Base-by-base conservation (phyloP, 2,888 invertebrate species). In the Orchesella flavescens region DNA sequence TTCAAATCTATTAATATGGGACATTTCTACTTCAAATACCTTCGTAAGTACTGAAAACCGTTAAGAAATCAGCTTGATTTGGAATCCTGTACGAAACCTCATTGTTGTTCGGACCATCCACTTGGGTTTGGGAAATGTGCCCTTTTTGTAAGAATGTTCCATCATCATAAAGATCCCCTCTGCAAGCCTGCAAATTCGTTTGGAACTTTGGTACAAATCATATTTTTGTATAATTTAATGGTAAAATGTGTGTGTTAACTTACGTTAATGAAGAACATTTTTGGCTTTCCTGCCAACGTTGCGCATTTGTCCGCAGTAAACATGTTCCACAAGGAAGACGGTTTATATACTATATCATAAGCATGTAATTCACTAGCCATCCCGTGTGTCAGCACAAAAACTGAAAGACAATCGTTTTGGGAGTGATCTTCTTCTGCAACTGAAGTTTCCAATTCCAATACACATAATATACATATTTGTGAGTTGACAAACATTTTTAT, bases 111-210 rank as follows among this genome's bases (percentile, higher is more conserved):
- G 72, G 74, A 24, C 80, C 76, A 63, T 84, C 86, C 7, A 69
- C 72, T 17, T 68, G 74, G n/a, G 74, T 77, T 10, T 82, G 46
- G 3, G 61, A 7, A 65, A 43, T 15, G 5, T 21, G 49, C 13
- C 63, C 53, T 17, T 61, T 17, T 34, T 78, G n/a, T 12, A 21
- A n/a, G 46, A 12, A 88, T 0, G 89, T 89, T n/a, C 91, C 90
- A 63, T 87, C 82, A 87, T 91, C 91, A 55, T 90, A 88, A 76
- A 86, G 86, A 17, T 89, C 89, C 0, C 91, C 91, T 72, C 90
- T 89, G 86, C 91, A 91, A 1, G 91, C 91, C 91, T 91, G 85
- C 44, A 77, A 79, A 74, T 13, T 34, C 3, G 34, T 34, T 34
- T 34, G 2, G 3, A 34, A 7, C 7, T 46, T 19, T 15, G 34